Conservation (phyloP, 2,797 vertebrate genomes). For the Tauraco hartlaubi region DNA sequence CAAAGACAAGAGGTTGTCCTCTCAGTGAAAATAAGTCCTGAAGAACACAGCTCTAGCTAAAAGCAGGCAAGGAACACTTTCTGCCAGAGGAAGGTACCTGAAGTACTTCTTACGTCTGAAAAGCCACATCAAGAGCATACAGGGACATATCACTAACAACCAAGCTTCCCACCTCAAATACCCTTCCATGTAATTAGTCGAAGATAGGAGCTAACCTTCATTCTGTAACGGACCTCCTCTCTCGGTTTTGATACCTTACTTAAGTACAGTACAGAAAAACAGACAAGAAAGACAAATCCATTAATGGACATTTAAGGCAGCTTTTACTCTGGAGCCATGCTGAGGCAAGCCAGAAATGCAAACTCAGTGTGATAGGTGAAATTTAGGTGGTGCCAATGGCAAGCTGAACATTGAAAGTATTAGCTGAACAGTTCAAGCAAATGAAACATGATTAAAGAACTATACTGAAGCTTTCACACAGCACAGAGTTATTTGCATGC, state of each 20-base stretch:
- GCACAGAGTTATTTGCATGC: not conserved
- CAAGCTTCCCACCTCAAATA: not conserved
- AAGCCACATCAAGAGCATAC: not conserved
- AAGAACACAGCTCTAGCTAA: not conserved
- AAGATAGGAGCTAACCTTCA: not conserved
- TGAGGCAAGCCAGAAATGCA: not conserved
- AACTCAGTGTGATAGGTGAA: not conserved
- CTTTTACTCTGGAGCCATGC: not conserved
- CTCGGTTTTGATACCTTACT: not conserved
- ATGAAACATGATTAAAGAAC: not conserved
- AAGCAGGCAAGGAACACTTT: not conserved
- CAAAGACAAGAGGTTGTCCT: not conserved
- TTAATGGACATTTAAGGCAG: not conserved
- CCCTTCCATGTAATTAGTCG: not conserved
- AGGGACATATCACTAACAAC: not conserved
- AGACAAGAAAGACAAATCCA: not conserved
- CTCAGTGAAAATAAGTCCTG: not conserved
- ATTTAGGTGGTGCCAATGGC: not conserved
- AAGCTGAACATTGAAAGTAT: not conserved
- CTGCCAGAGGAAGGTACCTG: not conserved
- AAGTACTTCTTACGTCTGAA: not conserved
- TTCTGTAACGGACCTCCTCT: not conserved
- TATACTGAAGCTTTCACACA: not conserved
- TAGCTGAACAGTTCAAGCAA: not conserved
- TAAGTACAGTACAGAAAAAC: not conserved